Evolutionary conservation across 2,113 vertebrate species (phyloP), one percentile per base, ranked within the genome.

Genomic region (Pycnonotus jocosus): DNA sequence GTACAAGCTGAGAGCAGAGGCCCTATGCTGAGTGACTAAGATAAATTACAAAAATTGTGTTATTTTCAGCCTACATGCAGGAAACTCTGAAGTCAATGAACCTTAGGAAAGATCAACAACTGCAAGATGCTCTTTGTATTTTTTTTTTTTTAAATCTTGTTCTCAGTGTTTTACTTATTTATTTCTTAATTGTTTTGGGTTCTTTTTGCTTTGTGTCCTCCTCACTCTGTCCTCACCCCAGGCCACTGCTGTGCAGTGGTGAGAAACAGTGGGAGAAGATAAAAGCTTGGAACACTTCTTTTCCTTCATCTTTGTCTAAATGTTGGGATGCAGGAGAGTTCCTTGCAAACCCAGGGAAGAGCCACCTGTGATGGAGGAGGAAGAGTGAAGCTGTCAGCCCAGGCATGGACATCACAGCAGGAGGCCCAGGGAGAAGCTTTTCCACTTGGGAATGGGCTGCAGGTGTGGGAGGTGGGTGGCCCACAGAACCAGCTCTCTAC

Each of bases 71-170:
- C 89, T 88, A 22, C 81, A 35, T 48, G 60, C 93, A 95, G 93
- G 92, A 96, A 97, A 97, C 58, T 57, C 88, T 60, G 60, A 86
- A 95, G 73, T 77, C 92, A 80, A 12, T 80, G 90, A 96, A 93
- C 92, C 80, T 76, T 70, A 79, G 80, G 76, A 94, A 96, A 95
- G 87, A 95, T 66, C 57, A 96, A 92, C 85, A 84, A 80, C 70
- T 74, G 22, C 77, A 86, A 92, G 69, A 96, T 93, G 70, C 70
- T 78, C 38, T 82, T 68, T 79, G 31, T 44, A 51, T 30, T 37
- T 54, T 86, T 71, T 65, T 54, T 85, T 68, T 62, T 56, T 45
- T 53, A 11, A 0, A 2, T 1, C 0, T 62, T 37, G 2, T 71
- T 81, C 76, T 44, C 37, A n/a, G 15, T 30, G 21, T 50, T 71